Percentiles rank a stretch among this genome's conserved stretches.
Conservation (phyloP, 2,113 vertebrate genomes). For the Plotosus lineatus region DNA sequence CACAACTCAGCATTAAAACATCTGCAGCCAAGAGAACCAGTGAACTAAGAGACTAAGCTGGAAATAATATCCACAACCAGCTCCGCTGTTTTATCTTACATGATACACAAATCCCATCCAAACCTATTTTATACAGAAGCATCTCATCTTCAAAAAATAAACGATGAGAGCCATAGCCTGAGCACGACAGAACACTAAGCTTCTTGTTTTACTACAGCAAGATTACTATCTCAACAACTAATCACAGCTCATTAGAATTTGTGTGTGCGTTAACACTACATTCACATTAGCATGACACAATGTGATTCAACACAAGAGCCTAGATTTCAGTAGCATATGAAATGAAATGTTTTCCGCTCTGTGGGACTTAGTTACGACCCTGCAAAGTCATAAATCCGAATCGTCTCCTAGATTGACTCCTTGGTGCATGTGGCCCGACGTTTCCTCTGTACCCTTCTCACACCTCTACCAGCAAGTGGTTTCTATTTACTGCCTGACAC, state of each 20-base stretch:
- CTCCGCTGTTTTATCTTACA: neutral
- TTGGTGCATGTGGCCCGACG: neutral
- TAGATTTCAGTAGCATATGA: neutral
- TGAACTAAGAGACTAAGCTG: neutral
- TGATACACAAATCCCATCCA: neutral
- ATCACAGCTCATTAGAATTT: neutral
- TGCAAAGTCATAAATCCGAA: neutral
- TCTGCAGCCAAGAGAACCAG: neutral
- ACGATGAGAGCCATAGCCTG: neutral
- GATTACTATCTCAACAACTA: neutral
- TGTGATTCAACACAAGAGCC: neutral
- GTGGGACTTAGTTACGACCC: neutral
- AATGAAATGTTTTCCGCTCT: neutral
- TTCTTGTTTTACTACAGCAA: neutral
- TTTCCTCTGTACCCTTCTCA: neutral
- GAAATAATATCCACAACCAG: neutral
- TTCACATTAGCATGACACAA: no score
- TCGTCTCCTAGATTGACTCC: neutral
- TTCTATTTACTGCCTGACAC: neutral
- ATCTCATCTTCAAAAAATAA: neutral
- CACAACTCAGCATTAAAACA: neutral
- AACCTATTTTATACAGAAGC: neutral
- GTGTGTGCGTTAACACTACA: neutral
- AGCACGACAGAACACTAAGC: neutral
- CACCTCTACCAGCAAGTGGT: no score